A percentile compares a stretch with the other conserved stretches of the same genome.
Conservation (phyloP, 2,797 vertebrate species). For the Melanotaenia parkinsoni region DNA sequence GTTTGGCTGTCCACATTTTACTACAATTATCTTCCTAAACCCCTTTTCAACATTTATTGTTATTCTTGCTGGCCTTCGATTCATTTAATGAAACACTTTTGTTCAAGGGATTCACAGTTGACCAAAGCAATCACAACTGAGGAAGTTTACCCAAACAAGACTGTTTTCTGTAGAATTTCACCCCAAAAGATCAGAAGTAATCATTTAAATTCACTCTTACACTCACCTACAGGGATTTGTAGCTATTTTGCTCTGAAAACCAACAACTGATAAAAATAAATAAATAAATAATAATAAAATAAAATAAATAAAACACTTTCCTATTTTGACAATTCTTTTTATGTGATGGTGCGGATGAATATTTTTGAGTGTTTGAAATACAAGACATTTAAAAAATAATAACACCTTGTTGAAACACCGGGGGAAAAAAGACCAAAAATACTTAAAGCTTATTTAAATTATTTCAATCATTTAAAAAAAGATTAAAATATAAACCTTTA, state of each 20-base stretch:
- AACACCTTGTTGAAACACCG: neutral
- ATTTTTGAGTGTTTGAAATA: slow-evolving; percentile 41
- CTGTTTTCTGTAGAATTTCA: slow-evolving; percentile 33
- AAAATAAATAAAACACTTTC: slow-evolving; percentile 23
- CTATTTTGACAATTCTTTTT: slow-evolving; percentile 26
- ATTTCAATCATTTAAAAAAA: too few relatives aligned
- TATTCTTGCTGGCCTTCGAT: slow-evolving; percentile 16
- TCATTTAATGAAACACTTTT: slow-evolving; percentile 53
- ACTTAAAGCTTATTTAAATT: too few relatives aligned
- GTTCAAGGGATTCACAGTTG: slow-evolving; percentile 45
- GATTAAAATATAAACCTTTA: too few relatives aligned
- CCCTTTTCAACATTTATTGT: neutral
- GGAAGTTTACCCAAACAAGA: slow-evolving; percentile 40
- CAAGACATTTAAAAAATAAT: slow-evolving; percentile 30
- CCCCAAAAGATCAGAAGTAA: slow-evolving; percentile 12
- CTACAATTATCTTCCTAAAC: slow-evolving; percentile 17
- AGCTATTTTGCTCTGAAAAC: slow-evolving; percentile 59
- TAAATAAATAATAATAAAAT: too few relatives aligned
- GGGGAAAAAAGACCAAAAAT: slow-evolving; percentile 12
- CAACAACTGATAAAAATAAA: slow-evolving; percentile 33
- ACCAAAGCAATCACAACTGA: slow-evolving; percentile 51
- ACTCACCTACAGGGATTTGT: slow-evolving; percentile 19
- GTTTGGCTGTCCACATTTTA: slow-evolving; percentile 14
- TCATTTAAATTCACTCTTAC: slow-evolving; percentile 20
- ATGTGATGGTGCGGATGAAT: slow-evolving; percentile 50